Conservation (phyloP, 2,888 invertebrate genomes). For the Gortyna flavago region DNA sequence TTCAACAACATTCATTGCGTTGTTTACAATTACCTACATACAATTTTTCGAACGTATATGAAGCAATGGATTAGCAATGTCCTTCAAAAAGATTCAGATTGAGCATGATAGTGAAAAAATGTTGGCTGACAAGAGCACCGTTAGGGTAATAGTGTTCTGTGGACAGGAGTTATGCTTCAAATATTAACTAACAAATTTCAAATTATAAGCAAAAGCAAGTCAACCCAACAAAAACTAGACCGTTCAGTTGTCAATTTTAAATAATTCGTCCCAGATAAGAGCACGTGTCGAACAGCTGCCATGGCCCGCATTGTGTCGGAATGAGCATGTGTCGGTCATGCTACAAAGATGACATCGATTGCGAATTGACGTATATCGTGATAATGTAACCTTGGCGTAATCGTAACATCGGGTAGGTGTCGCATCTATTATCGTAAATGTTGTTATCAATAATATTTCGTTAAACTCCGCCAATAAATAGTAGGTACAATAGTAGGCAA, state of each 20-base stretch:
- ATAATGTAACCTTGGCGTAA: slow-evolving; percentile 52
- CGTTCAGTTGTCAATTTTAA: slow-evolving; percentile 4
- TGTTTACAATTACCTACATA: too few species aligned
- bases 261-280: slow-evolving; percentile 33
- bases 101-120: too few species aligned
- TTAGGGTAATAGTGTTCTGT: too few species aligned
- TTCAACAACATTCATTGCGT: too few species aligned
- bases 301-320: slow-evolving; percentile 37
- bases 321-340: slow-evolving; percentile 43
- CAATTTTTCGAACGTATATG: too few species aligned
- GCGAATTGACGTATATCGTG: slow-evolving; percentile 27
- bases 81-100: too few species aligned
- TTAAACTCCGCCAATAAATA: slow-evolving; percentile 1
- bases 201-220: neutral
- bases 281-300: slow-evolving; percentile 21
- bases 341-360: slow-evolving; percentile 47
- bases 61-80: too few species aligned
- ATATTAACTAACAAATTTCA: neutral
- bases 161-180: neutral
- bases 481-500: neutral
- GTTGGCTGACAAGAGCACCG: too few species aligned
- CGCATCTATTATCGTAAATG: slow-evolving; percentile 11
- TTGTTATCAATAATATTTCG: slow-evolving; percentile 36
- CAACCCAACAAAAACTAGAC: neutral
- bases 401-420: slow-evolving; percentile 23